Base-by-base conservation (phyloP, 2,888 invertebrate species). In the Sipunculus nudus region DNA sequence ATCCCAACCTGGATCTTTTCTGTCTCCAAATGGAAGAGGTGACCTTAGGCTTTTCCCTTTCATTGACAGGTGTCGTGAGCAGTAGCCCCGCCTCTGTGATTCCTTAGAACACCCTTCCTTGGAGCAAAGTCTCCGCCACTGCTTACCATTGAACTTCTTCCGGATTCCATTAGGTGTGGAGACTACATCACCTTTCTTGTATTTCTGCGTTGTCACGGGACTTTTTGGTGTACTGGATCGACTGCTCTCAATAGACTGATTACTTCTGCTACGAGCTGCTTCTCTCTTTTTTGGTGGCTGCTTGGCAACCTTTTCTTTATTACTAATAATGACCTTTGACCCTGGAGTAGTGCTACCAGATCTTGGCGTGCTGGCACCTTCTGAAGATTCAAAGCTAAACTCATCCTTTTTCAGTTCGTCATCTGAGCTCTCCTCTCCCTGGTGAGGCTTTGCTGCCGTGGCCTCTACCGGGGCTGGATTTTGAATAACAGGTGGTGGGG, bases 101-200 rank as follows among this genome's bases (percentile, higher is more conserved):
- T 99, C 98, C 86, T 94, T 94, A 38, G 91, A 91, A 85, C 97
- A 98, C 57, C 93, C 93, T 77, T 94, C 93, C 84, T 93, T 93
- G 61, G 96, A 96, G 86, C 98, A 99, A 67, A 99, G 88, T 75
- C 98, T 88, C 65, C 98, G 89, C 99, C 98, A 99, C 84, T 99
- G 99, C 86, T 99, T 99, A 38, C 99, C 99, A 86, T 99, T 99
- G 85, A 96, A 99, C 86, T 98, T 99, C 87, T 99, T 99, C 16
- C 97, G 88, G 75, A 99, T 96, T n/a, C n/a, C n/a, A n/a, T 92
- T 94, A 3, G 94, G 93, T 49, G 94, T 94, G 3, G 92, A 90
- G 35, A 95, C 94, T 58, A 97, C 93, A 84, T 99, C 97, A 70
- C 98, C 98, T 86, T 98, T 98, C 86, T 81, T 80, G 68, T 82